Conservation (phyloP, 2,113 vertebrate species). For the Procapra przewalskii region DNA sequence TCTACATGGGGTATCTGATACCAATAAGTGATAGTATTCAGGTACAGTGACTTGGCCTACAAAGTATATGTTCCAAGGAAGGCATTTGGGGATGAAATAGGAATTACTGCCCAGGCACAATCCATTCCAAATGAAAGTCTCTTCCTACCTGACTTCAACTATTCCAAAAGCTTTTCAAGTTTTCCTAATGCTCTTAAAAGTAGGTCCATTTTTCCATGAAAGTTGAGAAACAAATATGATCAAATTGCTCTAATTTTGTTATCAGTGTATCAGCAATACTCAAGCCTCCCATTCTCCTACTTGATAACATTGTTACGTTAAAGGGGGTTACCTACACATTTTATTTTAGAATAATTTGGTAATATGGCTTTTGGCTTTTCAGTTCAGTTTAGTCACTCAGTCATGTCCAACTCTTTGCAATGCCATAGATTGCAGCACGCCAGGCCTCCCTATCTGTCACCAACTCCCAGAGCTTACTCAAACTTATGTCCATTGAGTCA, state of each 20-base stretch:
- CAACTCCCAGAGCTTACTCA: neutral
- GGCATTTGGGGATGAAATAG: neutral
- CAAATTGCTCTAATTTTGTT: neutral
- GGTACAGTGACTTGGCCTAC: neutral
- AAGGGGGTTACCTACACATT: neutral
- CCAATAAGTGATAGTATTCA: neutral
- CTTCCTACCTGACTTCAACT: neutral
- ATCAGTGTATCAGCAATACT: neutral
- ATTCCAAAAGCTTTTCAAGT: neutral
- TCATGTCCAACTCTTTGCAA: neutral
- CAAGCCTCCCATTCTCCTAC: neutral
- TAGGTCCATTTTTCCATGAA: neutral
- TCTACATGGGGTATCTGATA: neutral
- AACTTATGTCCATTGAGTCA: neutral
- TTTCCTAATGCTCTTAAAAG: neutral
- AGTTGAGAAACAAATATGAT: neutral
- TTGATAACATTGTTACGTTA: neutral
- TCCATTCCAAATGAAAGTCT: neutral
- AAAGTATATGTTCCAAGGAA: neutral
- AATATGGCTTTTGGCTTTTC: neutral
- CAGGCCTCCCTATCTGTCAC: neutral
- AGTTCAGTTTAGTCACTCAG: neutral
- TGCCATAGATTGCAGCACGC: rapidly evolving
- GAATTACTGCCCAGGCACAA: neutral
- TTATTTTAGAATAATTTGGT: neutral